Percentiles rank a stretch among this genome's conserved stretches.
Evolutionary conservation across 1,140 invertebrate genomes (phyloP).

Genomic region (Brachionus asplanchnoidis): DNA sequence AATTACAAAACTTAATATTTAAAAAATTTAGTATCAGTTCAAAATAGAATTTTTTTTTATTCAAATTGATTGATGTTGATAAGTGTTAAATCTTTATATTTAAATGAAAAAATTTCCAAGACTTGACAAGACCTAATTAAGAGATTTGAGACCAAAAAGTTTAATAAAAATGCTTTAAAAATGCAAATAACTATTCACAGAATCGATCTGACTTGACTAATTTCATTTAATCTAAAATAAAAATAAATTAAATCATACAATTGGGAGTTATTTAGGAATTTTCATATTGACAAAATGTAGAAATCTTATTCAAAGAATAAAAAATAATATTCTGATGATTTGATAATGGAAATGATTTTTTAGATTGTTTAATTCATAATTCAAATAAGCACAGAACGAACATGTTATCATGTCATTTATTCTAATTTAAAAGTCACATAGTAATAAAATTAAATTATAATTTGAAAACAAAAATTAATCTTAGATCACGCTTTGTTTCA

Average conservation of each 20-base stretch:
- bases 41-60: not conserved
- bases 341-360: too few species aligned
- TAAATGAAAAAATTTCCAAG: not conserved
- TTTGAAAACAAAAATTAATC: not conserved
- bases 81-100: not conserved
- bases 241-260: too few species aligned
- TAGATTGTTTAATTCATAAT: not conserved
- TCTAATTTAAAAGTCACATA: not conserved
- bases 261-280: not conserved
- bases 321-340: too few species aligned
- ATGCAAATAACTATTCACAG: not conserved
- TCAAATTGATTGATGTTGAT: too few species aligned
- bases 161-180: not conserved
- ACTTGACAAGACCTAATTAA: not conserved
- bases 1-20: not conserved
- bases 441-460: not conserved
- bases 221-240: not conserved
- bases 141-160: not conserved
- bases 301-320: not conserved
- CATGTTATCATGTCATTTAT: not conserved
- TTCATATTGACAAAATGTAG: not conserved
- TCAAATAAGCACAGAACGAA: not conserved
- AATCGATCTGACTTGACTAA: not conserved
- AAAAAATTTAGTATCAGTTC: not conserved
- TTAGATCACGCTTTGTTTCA: not conserved